Evolutionary conservation across 2,888 invertebrate species (phyloP).

Genomic region (Drosophila niveifrons): DNA sequence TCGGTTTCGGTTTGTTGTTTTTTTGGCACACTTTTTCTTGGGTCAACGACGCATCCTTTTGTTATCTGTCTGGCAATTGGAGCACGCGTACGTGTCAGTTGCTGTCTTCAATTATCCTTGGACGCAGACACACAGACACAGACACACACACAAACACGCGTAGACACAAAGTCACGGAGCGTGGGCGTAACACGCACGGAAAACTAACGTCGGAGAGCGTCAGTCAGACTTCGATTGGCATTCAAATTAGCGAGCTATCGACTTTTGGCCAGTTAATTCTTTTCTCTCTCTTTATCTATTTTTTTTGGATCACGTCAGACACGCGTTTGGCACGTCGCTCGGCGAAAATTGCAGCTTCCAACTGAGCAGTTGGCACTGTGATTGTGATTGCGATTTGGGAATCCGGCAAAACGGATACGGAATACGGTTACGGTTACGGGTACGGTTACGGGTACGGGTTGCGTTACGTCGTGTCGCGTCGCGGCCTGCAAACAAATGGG

Average conservation of each 20-base stretch:
- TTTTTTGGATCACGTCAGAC: constrained; percentile 55
- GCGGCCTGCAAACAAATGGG: constrained; percentile 68
- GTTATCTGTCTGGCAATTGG: constrained; percentile 51
- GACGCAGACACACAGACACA: constrained; percentile 28
- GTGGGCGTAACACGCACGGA: constrained; percentile 36
- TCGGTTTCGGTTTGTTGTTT: constrained; percentile 20
- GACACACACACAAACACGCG: constrained; percentile 44
- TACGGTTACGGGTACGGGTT: constrained; percentile 3
- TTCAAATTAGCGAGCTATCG: constrained; percentile 78
- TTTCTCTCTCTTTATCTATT: neutral
- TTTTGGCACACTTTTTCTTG: constrained; percentile 40
- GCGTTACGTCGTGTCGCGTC: constrained; percentile 51
- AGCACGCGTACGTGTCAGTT: constrained; percentile 75
- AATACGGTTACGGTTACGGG: neutral
- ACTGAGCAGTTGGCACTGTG: constrained; percentile 12
- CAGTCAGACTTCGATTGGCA: constrained; percentile 65
- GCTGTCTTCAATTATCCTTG: constrained; percentile 74
- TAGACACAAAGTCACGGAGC: constrained; percentile 20
- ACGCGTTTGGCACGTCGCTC: constrained; percentile 71
- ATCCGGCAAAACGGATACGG: neutral
- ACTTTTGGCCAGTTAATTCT: constrained; percentile 68
- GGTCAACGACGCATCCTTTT: constrained; percentile 68
- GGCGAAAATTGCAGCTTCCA: constrained; percentile 59
- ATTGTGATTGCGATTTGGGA: constrained; percentile 10
- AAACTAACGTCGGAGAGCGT: constrained; percentile 50